A percentile compares a stretch with the other conserved stretches of the same genome.
These are phyloP conservation scores for Simalia tracyae DNA, from an alignment of 2,797 vertebrate species.

Conservation along the genomic window DNA sequence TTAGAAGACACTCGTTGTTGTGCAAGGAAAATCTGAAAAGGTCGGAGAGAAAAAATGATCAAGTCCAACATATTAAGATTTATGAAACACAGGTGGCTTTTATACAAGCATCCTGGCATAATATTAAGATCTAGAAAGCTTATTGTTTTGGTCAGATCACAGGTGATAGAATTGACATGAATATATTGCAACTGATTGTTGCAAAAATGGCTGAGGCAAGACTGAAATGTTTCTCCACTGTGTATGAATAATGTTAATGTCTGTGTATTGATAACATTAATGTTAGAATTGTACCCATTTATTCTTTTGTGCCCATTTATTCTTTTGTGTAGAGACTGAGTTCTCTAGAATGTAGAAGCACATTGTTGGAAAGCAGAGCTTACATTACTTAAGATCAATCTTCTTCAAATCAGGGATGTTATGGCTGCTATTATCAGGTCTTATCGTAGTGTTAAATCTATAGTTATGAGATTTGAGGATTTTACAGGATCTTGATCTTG, in stretches of 20 bases:
- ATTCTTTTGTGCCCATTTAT: neutral
- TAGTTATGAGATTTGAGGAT: neutral
- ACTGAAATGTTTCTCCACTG: neutral
- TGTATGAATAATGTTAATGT: neutral
- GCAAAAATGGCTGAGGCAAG: neutral
- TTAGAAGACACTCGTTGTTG: neutral
- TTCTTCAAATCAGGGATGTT: neutral
- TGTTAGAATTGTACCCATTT: neutral
- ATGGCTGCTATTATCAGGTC: neutral
- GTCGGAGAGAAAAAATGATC: neutral
- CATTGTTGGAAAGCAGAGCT: neutral
- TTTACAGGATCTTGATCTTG: neutral
- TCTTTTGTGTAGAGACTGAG: neutral
- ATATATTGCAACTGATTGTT: neutral
- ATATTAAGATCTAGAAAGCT: neutral
- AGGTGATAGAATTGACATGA: neutral
- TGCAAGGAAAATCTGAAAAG: neutral
- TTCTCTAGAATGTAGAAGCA: neutral
- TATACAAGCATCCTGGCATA: neutral
- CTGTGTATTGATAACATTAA: neutral
- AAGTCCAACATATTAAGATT: neutral
- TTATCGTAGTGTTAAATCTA: neutral
- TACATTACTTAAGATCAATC: neutral
- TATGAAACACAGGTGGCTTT: neutral
- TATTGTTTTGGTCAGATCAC: neutral